Evolutionary conservation across 1,140 invertebrate genomes (phyloP).

Genomic region (Harlomillsia oculata): DNA sequence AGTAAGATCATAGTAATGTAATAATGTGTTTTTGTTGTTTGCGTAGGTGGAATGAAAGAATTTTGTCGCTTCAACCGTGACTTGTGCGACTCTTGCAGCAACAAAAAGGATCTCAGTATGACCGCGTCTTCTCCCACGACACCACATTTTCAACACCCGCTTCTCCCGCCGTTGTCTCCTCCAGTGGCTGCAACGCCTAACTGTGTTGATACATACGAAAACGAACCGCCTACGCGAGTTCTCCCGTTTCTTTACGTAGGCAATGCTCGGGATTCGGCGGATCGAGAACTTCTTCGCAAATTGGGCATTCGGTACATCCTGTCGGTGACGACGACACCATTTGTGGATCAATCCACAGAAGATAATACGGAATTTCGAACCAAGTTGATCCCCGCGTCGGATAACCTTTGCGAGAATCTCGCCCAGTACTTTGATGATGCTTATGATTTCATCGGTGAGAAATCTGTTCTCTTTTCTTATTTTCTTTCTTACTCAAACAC

Average conservation of each 20-base stretch:
- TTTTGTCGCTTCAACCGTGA: constrained; percentile 56
- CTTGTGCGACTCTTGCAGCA: constrained; percentile 45
- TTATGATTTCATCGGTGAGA: constrained; percentile 81
- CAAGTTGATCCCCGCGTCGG: constrained; percentile 41
- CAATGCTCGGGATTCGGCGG: constrained; percentile 71
- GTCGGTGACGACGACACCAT: constrained; percentile 61
- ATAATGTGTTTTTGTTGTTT: constrained; percentile 23
- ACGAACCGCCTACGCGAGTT: constrained; percentile 46
- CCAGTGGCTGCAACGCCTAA: constrained; percentile 36
- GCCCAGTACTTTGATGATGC: constrained; percentile 87
- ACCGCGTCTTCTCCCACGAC: constrained; percentile 25
- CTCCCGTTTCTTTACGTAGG: constrained; percentile 80
- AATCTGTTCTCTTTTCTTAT: too few species aligned
- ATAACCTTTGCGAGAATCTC: constrained; percentile 78
- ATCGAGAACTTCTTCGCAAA: constrained; percentile 55
- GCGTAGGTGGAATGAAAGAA: constrained; percentile 59
- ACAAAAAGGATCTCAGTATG: constrained; percentile 32
- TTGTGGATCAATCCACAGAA: neutral
- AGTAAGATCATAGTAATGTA: too few species aligned
- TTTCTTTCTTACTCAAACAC: too few species aligned
- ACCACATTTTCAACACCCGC: constrained; percentile 22
- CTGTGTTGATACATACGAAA: constrained; percentile 30
- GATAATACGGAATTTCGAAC: constrained; percentile 24
- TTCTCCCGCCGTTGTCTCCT: constrained; percentile 39
- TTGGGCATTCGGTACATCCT: constrained; percentile 64